These are phyloP conservation scores for Cervus canadensis DNA, from an alignment of 2,113 vertebrate species.

Conservation along the genomic window DNA sequence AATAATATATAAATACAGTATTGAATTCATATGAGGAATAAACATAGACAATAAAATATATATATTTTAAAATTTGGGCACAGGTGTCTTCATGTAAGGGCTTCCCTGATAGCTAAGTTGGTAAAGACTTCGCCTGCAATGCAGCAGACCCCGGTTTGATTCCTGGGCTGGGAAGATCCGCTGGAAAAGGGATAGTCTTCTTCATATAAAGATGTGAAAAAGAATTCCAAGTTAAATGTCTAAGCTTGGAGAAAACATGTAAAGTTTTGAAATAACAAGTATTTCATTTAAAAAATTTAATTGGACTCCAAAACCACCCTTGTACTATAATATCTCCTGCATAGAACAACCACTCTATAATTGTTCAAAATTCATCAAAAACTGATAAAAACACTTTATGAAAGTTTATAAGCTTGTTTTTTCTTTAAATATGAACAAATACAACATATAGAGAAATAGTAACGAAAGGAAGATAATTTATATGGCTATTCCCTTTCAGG, in stretches of 20 bases:
- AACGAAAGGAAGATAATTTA: conserved; percentile 53
- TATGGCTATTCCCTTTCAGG: conserved; percentile 72
- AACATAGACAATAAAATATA: conserved; percentile 69
- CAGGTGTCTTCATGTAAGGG: conserved; percentile 43
- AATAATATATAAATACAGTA: conserved; percentile 62
- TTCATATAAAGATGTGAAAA: conserved; percentile 49
- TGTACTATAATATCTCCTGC: conserved; percentile 70
- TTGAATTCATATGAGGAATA: conserved; percentile 60
- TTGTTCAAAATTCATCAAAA: conserved; percentile 52
- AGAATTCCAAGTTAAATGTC: conserved; percentile 48
- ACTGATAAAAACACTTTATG: conserved; percentile 76
- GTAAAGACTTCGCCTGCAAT: not conserved
- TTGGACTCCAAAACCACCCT: conserved; percentile 42
- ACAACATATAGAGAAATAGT: not conserved
- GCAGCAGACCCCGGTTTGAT: not conserved
- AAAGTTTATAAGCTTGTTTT: conserved; percentile 74
- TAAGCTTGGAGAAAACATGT: conserved; percentile 57
- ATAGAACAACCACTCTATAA: conserved; percentile 67
- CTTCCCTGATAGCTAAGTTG: not conserved
- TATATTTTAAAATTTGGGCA: conserved; percentile 52
- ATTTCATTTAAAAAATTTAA: conserved; percentile 49
- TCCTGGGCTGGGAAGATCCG: not conserved
- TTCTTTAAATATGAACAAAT: conserved; percentile 51
- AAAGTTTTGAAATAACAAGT: conserved; percentile 65
- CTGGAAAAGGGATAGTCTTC: not conserved